These are phyloP conservation scores for Periphyllus acericola DNA, from an alignment of 2,888 invertebrate genomes.

Conservation along the genomic window DNA sequence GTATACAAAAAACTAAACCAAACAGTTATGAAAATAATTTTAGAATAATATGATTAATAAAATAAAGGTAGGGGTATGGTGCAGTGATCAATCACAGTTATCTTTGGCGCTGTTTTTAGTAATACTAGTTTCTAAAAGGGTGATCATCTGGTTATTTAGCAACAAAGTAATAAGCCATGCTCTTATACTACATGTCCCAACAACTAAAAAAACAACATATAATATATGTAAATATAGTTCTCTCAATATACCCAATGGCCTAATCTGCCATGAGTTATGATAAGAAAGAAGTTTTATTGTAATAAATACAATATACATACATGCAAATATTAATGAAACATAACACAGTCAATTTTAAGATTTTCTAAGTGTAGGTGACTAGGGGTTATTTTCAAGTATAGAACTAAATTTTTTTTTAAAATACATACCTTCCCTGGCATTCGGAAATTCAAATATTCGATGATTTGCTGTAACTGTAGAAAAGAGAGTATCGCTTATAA, in stretches of 20 bases:
- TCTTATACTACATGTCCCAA: no score
- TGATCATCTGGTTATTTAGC: no score
- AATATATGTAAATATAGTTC: no score
- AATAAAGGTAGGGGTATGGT: no score
- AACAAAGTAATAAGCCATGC: no score
- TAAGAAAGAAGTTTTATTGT: neutral
- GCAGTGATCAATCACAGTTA: no score
- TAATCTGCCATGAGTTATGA: neutral
- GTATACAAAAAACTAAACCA: neutral
- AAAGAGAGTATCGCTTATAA: constrained; percentile 91
- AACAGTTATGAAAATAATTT: no score
- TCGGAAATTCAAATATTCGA: constrained; percentile 91
- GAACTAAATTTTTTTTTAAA: neutral
- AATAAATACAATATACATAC: neutral
- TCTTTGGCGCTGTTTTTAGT: no score
- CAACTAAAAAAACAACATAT: no score
- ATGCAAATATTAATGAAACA: neutral
- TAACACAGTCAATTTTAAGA: neutral
- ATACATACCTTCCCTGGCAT: constrained; percentile 89
- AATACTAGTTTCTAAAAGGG: no score
- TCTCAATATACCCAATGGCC: neutral
- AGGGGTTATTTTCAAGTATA: neutral
- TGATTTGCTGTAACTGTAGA: constrained; percentile 84
- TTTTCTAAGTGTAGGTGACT: neutral
- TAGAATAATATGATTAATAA: no score